A percentile compares a stretch with the other conserved stretches of the same genome.
Conservation (phyloP, 2,888 invertebrate genomes). For the Drosophila subquinaria region DNA sequence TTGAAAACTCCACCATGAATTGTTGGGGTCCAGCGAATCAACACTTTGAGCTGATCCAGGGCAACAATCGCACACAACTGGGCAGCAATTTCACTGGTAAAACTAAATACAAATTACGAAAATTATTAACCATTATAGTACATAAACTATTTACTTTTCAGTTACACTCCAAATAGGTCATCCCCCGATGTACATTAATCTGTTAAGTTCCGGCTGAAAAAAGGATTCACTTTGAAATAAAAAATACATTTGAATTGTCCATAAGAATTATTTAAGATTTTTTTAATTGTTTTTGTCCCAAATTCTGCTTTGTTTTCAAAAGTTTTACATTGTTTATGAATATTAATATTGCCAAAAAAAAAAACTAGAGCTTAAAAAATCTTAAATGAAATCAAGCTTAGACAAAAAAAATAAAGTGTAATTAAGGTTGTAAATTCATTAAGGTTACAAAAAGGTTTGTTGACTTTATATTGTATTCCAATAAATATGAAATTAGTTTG, state of each 20-base stretch:
- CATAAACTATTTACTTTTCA: constrained; percentile 11
- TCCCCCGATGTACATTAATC: constrained; percentile 35
- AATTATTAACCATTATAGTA: neutral
- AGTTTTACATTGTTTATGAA: constrained; percentile 1
- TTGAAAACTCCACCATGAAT: constrained; percentile 19
- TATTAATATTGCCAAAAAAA: neutral
- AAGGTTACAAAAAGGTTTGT: constrained; percentile 4
- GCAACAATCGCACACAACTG: constrained; percentile 23
- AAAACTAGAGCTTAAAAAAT: constrained; percentile 3
- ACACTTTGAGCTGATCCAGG: constrained; percentile 45
- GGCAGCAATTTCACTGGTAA: constrained; percentile 50
- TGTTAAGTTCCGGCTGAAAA: constrained; percentile 6
- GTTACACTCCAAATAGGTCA: constrained; percentile 42
- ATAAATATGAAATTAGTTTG: constrained; percentile 18
- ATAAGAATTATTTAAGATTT: constrained; percentile 11
- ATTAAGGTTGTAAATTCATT: neutral
- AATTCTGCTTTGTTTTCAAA: constrained; percentile 5
- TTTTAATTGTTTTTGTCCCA: constrained; percentile 17
- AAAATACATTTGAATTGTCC: neutral
- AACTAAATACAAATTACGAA: neutral
- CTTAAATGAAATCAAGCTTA: constrained; percentile 17
- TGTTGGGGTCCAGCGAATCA: constrained; percentile 25
- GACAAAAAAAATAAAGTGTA: constrained; percentile 7
- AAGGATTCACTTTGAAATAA: constrained; percentile 3
- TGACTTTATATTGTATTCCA: constrained; percentile 5